Evolutionary conservation across 2,113 vertebrate species (phyloP).

Genomic region (Chaenocephalus aceratus): DNA sequence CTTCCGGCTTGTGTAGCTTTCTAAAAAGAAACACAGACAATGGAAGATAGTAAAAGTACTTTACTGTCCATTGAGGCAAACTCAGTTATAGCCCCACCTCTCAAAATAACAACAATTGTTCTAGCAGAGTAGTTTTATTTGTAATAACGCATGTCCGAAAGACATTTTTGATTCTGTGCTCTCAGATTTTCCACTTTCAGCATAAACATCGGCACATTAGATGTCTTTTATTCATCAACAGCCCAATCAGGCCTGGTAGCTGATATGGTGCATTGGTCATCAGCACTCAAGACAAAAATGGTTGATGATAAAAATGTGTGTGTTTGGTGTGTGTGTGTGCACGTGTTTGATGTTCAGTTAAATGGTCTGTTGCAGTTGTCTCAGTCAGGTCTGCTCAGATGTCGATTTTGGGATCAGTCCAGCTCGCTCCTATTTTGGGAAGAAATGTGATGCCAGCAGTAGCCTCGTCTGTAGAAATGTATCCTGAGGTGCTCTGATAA

Average conservation of each 20-base stretch:
- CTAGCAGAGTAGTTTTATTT: neutral
- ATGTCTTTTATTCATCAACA: conserved; percentile 13
- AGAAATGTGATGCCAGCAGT: conserved; percentile 53
- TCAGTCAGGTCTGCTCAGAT: conserved; percentile 28
- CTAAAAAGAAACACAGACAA: neutral
- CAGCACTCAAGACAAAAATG: conserved; percentile 9
- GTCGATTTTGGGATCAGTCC: conserved; percentile 48
- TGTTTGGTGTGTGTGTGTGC: neutral
- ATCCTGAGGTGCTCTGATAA: conserved; percentile 44
- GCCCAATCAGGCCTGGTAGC: neutral
- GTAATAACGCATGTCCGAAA: neutral
- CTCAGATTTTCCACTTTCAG: conserved; percentile 4
- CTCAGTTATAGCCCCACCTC: neutral
- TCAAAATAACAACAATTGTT: neutral
- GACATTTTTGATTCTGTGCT: neutral
- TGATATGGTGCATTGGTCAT: conserved; percentile 31
- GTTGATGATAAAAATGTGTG: no score
- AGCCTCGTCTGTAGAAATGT: conserved; percentile 48
- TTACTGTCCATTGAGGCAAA: neutral
- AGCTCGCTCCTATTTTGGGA: conserved; percentile 66
- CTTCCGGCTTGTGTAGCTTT: no score
- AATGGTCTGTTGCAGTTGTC: conserved; percentile 21
- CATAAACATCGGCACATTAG: conserved; percentile 20
- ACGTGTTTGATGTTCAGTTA: conserved; percentile 10
- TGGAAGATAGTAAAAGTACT: neutral